Conservation (phyloP, 1,140 invertebrate genomes). For the Hycleus phaleratus region DNA sequence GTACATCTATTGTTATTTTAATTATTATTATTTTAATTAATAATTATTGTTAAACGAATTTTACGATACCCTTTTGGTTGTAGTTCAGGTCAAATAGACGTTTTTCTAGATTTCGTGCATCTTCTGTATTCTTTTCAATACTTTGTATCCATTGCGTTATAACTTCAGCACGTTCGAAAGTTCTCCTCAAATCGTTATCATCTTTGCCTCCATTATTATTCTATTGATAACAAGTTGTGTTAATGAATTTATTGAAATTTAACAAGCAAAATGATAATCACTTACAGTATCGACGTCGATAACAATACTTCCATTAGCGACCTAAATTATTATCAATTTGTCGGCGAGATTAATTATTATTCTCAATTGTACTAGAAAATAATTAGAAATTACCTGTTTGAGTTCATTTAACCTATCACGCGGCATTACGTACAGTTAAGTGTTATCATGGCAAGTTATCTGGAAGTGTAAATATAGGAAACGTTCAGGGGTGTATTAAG, state of each 20-base stretch:
- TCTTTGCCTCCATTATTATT: not conserved
- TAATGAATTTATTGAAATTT: not conserved
- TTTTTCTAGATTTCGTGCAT: not conserved
- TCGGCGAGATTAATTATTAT: not conserved
- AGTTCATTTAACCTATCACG: conserved; percentile 15
- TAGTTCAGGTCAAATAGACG: conserved; percentile 1
- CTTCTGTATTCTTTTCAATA: conserved; percentile 3
- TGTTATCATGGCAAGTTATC: too few species aligned
- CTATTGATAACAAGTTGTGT: not conserved
- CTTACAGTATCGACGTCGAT: not conserved
- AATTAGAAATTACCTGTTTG: conserved; percentile 6
- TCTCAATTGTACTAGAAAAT: not conserved
- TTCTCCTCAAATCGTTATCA: conserved; percentile 3
- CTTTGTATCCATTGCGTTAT: conserved; percentile 4
- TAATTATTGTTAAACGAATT: too few species aligned
- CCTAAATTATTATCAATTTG: not conserved
- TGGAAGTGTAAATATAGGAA: too few species aligned
- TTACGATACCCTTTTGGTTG: conserved; percentile 12
- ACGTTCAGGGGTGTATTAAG: too few species aligned
- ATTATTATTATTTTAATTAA: too few species aligned
- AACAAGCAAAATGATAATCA: not conserved
- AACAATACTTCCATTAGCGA: not conserved
- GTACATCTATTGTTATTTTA: conserved; percentile 18
- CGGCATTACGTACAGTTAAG: too few species aligned
- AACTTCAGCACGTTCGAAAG: conserved; percentile 8